Evolutionary conservation across 2,888 invertebrate genomes (phyloP), one percentile per base, ranked within the genome.

Genomic region (Shargacucullia verbasci): DNA sequence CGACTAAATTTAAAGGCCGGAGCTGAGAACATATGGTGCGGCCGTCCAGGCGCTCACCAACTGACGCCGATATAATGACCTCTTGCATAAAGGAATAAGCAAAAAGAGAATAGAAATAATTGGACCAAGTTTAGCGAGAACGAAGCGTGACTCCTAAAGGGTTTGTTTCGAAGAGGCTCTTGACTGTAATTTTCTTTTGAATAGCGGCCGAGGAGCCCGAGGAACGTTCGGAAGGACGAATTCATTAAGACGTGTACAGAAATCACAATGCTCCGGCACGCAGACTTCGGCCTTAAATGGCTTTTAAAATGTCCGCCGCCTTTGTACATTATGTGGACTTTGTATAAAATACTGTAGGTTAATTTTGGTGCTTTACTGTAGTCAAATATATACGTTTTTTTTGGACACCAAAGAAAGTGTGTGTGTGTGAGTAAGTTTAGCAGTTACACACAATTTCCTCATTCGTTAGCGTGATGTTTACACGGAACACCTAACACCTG

Each of bases 141-240:
- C 84, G 86, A 83, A 91, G 89, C 90, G 88, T 90, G 90, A 90
- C 89, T 91, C 81, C 80, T 77, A 86, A 90, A 92, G 90, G 91
- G 90, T 88, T 92, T 90, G 88, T 89, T 88, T 87, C 87, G 84
- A 87, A 84, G 83, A 91, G 86, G 82, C 84, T 88, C 89, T 88
- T 79, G 79, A 85, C 87, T 88, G 86, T 90, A 91, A 91, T 92
- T 91, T 91, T 90, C 89, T 89, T 90, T 89, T 88, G 88, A 90
- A 90, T 87, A 83, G 87, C 88, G 86, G 82, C 85, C 81, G 86
- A 88, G 85, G 75, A 88, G 81, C 85, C 83, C 80, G 82, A 88
- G 82, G 79, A 86, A 83, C 85, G 84, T 81, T 84, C 82, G 81
- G 79, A 89, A 90, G 88, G 89, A 87, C 88, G 87, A 89, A 89